A percentile compares a stretch with the other conserved stretches of the same genome.
phyloP scores from a whole-genome alignment of 23 tunicate genomes.

The Styela clava region DNA sequence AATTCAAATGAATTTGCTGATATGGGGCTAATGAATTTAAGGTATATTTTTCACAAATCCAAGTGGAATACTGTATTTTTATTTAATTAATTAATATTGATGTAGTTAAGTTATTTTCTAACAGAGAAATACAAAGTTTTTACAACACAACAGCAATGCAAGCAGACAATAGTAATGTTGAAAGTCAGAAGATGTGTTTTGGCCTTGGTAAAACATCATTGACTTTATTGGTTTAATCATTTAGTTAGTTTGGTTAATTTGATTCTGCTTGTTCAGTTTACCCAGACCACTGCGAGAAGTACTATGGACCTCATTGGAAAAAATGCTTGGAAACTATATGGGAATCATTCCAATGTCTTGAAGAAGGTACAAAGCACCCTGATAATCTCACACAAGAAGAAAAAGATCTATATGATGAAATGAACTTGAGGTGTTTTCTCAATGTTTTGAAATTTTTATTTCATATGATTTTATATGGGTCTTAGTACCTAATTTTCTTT shows the following conservation, averaged over 20 bases:
- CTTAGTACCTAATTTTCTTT: no score
- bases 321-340: slow-evolving; percentile 32
- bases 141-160: not conserved
- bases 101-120: no score
- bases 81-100: no score
- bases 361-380: slow-evolving; percentile 11
- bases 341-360: not conserved
- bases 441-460: no score
- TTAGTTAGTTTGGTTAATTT: not conserved
- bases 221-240: no score
- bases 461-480: no score
- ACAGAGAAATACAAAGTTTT: not conserved
- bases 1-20: not conserved
- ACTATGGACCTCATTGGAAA: slow-evolving; percentile 30
- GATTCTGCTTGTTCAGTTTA: not conserved
- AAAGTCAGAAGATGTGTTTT: not conserved
- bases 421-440: not conserved
- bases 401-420: not conserved
- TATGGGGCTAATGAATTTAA: not conserved
- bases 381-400: not conserved
- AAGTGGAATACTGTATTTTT: no score
- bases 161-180: not conserved
- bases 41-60: slow-evolving; percentile 2
- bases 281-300: slow-evolving; percentile 15
- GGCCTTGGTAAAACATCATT: not conserved